Conservation (phyloP, 1,140 invertebrate genomes). For the Drosophila paulistorum region DNA sequence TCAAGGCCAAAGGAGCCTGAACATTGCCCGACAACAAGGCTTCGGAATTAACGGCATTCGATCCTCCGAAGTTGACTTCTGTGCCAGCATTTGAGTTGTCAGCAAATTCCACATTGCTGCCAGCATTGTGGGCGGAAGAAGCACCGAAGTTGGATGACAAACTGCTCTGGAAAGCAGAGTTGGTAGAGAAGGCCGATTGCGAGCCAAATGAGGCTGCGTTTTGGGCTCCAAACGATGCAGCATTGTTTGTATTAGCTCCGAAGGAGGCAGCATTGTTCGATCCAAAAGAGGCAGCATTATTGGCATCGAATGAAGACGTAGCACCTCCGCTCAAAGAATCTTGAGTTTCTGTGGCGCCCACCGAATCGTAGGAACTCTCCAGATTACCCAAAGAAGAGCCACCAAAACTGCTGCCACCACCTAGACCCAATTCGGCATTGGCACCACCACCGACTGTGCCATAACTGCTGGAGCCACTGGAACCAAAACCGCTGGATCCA, state of each 20-base stretch:
- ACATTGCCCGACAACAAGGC: constrained; percentile 31
- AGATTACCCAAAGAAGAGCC: constrained; percentile 51
- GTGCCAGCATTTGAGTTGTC: constrained; percentile 57
- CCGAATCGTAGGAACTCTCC: constrained; percentile 70
- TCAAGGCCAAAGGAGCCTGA: constrained; percentile 32
- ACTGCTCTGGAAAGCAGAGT: constrained; percentile 58
- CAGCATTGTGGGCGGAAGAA: constrained; percentile 52
- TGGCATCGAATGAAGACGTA: constrained; percentile 17
- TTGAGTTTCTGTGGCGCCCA: constrained; percentile 53
- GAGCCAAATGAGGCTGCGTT: constrained; percentile 51
- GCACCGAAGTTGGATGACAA: constrained; percentile 58
- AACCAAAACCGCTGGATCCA: constrained; percentile 26
- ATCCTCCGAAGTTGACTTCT: constrained; percentile 61
- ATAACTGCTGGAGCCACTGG: constrained; percentile 18
- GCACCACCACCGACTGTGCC: constrained; percentile 18
- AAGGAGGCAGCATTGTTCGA: constrained; percentile 20
- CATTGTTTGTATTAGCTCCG: constrained; percentile 40
- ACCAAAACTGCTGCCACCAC: constrained; percentile 17
- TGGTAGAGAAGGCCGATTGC: constrained; percentile 53
- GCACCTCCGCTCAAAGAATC: constrained; percentile 15
- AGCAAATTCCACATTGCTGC: constrained; percentile 65
- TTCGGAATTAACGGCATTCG: constrained; percentile 31
- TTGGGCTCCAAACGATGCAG: constrained; percentile 34
- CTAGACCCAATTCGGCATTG: constrained; percentile 24
- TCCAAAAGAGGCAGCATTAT: constrained; percentile 26